These are phyloP conservation scores for Takifugu ocellatus DNA, from an alignment of 2,797 vertebrate genomes.

Conservation along the genomic window DNA sequence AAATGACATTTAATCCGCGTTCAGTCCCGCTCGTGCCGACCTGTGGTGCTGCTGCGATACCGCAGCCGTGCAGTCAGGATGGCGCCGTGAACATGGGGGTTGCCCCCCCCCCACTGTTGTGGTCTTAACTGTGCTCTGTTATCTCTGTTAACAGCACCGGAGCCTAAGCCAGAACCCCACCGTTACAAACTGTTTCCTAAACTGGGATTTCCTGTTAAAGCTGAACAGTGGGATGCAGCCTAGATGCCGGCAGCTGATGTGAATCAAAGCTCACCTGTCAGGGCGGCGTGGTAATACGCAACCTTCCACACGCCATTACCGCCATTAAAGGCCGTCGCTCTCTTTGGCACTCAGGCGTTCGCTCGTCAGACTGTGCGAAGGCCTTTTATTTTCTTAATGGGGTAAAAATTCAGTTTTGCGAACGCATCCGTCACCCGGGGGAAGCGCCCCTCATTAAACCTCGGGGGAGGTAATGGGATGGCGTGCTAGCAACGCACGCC, in stretches of 20 bases:
- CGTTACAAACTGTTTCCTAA: conserved; percentile 7
- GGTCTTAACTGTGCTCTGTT: too few relatives aligned
- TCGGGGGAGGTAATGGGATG: conserved; percentile 35
- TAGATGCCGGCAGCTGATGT: conserved; percentile 14
- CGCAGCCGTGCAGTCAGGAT: background rate
- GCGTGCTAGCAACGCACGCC: conserved; percentile 11
- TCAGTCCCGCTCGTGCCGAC: conserved; percentile 19
- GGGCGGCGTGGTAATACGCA: conserved; percentile 17
- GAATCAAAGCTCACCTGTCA: conserved; percentile 20
- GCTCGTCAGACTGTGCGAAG: conserved; percentile 16
- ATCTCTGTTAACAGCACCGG: conserved; percentile 2
- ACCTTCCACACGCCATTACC: conserved; percentile 26
- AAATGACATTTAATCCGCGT: conserved; percentile 14
- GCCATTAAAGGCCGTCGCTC: conserved; percentile 27
- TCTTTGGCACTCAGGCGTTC: conserved; percentile 24
- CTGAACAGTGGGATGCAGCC: conserved; percentile 27
- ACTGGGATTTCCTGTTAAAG: conserved; percentile 24
- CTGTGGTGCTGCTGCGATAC: background rate
- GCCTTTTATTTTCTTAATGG: conserved; percentile 23
- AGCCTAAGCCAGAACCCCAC: background rate
- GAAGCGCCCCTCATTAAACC: conserved; percentile 28
- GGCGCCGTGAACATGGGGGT: too few relatives aligned
- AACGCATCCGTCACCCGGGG: conserved; percentile 23
- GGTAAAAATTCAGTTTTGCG: conserved; percentile 27
- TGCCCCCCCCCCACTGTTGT: too few relatives aligned